phyloP scores from a whole-genome alignment of 1,140 invertebrate species.

The Cecropterus lyciades region DNA sequence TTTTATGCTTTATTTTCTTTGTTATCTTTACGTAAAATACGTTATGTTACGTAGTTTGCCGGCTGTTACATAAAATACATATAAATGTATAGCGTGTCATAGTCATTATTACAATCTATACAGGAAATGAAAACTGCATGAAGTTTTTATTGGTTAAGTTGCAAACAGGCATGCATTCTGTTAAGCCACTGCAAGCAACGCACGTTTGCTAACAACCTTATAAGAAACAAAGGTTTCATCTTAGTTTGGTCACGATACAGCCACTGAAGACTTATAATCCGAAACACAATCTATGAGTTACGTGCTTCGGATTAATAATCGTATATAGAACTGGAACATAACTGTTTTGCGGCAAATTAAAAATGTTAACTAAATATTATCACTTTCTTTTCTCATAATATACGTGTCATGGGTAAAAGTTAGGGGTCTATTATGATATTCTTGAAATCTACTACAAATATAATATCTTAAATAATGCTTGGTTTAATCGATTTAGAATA shows the following conservation, averaged over 20 bases:
- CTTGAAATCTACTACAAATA: no score
- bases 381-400: no score
- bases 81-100: background rate
- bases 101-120: constrained; percentile 16
- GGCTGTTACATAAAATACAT: no score
- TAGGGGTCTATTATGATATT: no score
- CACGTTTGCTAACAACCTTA: constrained; percentile 16
- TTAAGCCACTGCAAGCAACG: constrained; percentile 3
- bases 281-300: background rate
- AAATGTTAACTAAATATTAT: no score
- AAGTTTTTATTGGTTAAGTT: constrained; percentile 23
- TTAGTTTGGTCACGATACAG: background rate
- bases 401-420: no score
- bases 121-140: constrained; percentile 20
- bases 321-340: background rate
- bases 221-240: constrained; percentile 4
- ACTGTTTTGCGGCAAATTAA: no score
- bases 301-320: background rate
- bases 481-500: no score
- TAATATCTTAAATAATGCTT: no score
- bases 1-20: no score
- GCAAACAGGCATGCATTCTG: constrained; percentile 1
- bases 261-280: background rate
- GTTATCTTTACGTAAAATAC: no score
- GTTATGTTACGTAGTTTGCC: background rate